Conservation (phyloP, 2,797 vertebrate species). For the Acanthopagrus latus region DNA sequence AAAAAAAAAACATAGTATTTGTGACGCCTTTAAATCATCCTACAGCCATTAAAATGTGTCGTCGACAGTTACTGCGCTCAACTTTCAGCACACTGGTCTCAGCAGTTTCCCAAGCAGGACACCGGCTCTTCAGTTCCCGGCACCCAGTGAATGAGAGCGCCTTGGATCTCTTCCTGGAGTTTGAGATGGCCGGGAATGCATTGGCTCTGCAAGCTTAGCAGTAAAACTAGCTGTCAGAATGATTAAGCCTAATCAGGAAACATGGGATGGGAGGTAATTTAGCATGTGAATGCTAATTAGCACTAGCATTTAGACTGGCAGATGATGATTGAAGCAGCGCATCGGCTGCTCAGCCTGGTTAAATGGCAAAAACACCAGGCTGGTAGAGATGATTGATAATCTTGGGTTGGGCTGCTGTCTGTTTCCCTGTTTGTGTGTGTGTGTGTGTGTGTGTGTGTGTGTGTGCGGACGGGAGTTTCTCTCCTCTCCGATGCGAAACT, state of each 20-base stretch:
- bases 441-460: slow-evolving; percentile 25
- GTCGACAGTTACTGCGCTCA: no score
- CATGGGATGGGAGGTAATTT: slow-evolving; percentile 87
- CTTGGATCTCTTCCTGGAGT: slow-evolving; percentile 53
- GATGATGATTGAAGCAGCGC: slow-evolving; percentile 80
- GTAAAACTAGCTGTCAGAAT: slow-evolving; percentile 78
- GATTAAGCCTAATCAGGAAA: slow-evolving; percentile 86
- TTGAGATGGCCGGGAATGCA: slow-evolving; percentile 43
- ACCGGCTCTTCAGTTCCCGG: slow-evolving; percentile 20
- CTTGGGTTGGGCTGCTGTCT: slow-evolving; percentile 57
- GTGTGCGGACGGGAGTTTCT: slow-evolving; percentile 40
- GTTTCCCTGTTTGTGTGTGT: slow-evolving; percentile 55
- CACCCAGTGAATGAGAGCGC: slow-evolving; percentile 20
- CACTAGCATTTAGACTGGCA: slow-evolving; percentile 84
- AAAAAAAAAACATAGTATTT: neutral
- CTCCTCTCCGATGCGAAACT: slow-evolving; percentile 58
- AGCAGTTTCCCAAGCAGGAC: neutral
- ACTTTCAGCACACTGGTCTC: neutral
- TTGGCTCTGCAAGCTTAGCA: slow-evolving; percentile 58
- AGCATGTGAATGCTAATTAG: slow-evolving; percentile 87
- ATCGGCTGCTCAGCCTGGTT: slow-evolving; percentile 74
- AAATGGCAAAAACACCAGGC: slow-evolving; percentile 73
- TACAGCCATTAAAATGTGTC: neutral
- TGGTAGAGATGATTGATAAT: slow-evolving; percentile 80
- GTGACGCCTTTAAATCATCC: slow-evolving; percentile 5